Conservation (phyloP, 2,797 vertebrate species). For the Gobionotothen gibberifrons region DNA sequence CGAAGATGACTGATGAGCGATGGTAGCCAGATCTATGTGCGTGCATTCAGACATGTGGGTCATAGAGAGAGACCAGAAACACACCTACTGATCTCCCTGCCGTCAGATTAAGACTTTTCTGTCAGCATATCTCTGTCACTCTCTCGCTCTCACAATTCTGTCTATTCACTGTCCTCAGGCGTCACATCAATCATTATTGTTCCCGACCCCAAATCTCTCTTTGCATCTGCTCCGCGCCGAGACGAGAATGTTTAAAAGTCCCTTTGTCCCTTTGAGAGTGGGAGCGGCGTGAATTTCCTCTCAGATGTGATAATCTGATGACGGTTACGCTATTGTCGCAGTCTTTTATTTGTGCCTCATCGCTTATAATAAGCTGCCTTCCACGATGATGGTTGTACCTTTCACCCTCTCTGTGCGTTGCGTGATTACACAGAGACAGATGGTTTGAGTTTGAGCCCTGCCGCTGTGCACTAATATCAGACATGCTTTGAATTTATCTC, state of each 20-base stretch:
- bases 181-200: conserved; percentile 79
- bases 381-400: conserved; percentile 57
- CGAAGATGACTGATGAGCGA: conserved; percentile 73
- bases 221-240: conserved; percentile 36
- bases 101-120: conserved; percentile 74
- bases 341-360: conserved; percentile 65
- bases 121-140: conserved; percentile 71
- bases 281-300: conserved; percentile 58
- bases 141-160: conserved; percentile 43
- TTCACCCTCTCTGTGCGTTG: conserved; percentile 64
- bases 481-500: conserved; percentile 81
- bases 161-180: conserved; percentile 74
- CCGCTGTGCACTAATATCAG: conserved; percentile 77
- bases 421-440: conserved; percentile 72
- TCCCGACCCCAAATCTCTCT: conserved; percentile 63
- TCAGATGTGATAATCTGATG: conserved; percentile 78
- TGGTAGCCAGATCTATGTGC: conserved; percentile 59
- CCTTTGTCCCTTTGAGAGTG: conserved; percentile 70
- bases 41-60: conserved; percentile 67
- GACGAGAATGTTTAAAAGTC: conserved; percentile 75
- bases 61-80: conserved; percentile 62
- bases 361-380: conserved; percentile 72
- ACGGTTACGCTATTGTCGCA: conserved; percentile 68
- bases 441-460: conserved; percentile 77
- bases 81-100: conserved; percentile 61